Percentiles rank a stretch among this genome's conserved stretches.
phyloP scores from a whole-genome alignment of 37 sponge, comb jelly and placozoan species.

The Ianthella basta region DNA sequence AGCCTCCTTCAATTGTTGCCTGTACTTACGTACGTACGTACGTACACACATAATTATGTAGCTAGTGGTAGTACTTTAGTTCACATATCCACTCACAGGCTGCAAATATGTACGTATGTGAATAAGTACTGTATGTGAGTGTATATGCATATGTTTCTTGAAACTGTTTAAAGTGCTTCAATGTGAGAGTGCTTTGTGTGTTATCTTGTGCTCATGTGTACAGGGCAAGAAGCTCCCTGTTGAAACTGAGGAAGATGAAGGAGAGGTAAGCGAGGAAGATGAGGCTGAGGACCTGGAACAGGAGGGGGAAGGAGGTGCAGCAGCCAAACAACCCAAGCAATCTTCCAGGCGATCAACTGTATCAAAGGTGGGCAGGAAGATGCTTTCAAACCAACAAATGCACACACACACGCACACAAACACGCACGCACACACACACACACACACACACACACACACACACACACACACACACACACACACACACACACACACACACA shows the following conservation, averaged over 20 bases:
- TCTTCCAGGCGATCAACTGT: not conserved
- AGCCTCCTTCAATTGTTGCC: not conserved
- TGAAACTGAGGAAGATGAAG: conserved; percentile 34
- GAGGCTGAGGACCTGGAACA: conserved; percentile 33
- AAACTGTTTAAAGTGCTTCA: too few species aligned
- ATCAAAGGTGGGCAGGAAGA: too few species aligned
- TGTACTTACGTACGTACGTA: not conserved
- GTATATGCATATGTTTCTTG: not conserved
- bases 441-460: too few species aligned
- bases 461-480: not conserved
- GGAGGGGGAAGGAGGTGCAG: not conserved
- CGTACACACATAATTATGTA: not conserved
- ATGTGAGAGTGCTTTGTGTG: not conserved
- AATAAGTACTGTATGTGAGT: not conserved
- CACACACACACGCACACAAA: too few species aligned
- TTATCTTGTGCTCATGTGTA: not conserved
- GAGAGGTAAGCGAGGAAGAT: conserved; percentile 41
- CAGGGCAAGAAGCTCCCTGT: conserved; percentile 42
- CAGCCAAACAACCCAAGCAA: not conserved
- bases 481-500: not conserved
- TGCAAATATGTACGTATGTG: not conserved
- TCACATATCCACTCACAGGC: too few species aligned
- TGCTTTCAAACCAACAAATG: too few species aligned
- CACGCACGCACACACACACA: too few species aligned
- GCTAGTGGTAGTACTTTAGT: too few species aligned